A percentile compares a stretch with the other conserved stretches of the same genome.
phyloP scores from a whole-genome alignment of 2,888 invertebrate genomes.

The Oscheius sp. region DNA sequence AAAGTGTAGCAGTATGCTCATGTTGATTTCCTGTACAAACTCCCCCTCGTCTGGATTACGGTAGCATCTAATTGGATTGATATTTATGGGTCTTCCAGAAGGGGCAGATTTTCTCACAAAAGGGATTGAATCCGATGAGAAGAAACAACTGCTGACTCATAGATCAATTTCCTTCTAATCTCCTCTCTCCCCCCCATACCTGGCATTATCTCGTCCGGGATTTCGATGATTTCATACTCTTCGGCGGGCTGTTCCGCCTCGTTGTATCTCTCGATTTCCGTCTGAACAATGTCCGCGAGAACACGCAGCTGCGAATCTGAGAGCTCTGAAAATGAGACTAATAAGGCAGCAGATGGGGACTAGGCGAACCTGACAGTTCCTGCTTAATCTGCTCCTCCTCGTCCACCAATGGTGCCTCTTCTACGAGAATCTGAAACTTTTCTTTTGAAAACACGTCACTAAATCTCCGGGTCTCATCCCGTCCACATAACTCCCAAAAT shows the following conservation, averaged over 20 bases:
- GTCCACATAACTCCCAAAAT: too few relatives aligned
- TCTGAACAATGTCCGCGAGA: slow-evolving; percentile 54
- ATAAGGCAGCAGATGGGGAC: slow-evolving; percentile 8
- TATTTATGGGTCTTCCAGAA: background rate
- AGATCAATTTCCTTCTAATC: background rate
- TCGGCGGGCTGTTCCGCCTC: slow-evolving; percentile 38
- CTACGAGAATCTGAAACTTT: slow-evolving; percentile 17
- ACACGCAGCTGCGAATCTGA: slow-evolving; percentile 50
- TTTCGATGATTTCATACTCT: slow-evolving; percentile 53
- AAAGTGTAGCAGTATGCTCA: background rate
- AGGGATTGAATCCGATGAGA: background rate
- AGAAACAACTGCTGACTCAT: background rate
- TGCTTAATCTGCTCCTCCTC: slow-evolving; percentile 27
- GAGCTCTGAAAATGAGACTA: slow-evolving; percentile 45
- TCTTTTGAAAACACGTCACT: background rate
- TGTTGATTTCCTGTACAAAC: background rate
- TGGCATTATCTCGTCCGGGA: slow-evolving; percentile 41
- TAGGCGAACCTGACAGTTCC: slow-evolving; percentile 21
- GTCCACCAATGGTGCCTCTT: slow-evolving; percentile 19
- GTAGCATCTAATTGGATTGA: slow-evolving; percentile 5
- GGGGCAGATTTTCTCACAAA: background rate
- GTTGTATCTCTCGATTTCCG: slow-evolving; percentile 44
- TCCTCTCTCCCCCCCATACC: slow-evolving; percentile 15
- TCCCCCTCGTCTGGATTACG: background rate
- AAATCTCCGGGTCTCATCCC: too few relatives aligned